Conservation (phyloP, 2,888 invertebrate species). For the Andrena marginata region DNA sequence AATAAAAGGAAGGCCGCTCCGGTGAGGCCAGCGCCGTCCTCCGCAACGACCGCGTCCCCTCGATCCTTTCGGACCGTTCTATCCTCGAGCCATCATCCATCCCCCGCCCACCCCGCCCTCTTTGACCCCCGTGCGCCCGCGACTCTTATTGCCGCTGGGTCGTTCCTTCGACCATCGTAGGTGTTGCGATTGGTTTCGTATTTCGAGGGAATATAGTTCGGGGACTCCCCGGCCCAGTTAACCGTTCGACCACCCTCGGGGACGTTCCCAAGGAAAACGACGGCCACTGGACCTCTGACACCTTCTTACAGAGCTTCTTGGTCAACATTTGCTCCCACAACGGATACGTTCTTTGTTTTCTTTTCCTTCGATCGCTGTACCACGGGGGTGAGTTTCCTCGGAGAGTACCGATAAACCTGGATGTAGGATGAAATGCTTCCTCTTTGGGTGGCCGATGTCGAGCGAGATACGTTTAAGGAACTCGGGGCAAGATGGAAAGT, state of each 20-base stretch:
- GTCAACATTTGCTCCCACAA: conserved; percentile 42
- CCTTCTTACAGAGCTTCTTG: conserved; percentile 46
- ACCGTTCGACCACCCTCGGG: conserved; percentile 77
- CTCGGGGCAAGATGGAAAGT: neutral
- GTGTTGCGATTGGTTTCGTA: conserved; percentile 84
- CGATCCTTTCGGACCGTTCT: conserved; percentile 50
- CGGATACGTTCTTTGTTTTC: conserved; percentile 31
- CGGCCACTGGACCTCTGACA: conserved; percentile 45
- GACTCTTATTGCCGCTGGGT: conserved; percentile 79
- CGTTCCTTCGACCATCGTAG: conserved; percentile 77
- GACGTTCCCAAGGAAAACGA: conserved; percentile 56
- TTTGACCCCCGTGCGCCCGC: conserved; percentile 44
- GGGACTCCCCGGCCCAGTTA: conserved; percentile 84
- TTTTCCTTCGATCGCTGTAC: neutral
- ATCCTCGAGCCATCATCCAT: conserved; percentile 56
- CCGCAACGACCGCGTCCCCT: conserved; percentile 62
- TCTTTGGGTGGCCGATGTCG: neutral
- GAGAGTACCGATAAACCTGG: neutral
- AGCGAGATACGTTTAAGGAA: neutral
- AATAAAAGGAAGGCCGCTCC: conserved; percentile 82
- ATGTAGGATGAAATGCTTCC: neutral
- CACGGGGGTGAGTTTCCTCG: neutral
- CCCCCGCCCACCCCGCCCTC: conserved; percentile 30
- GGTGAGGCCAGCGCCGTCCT: conserved; percentile 68
- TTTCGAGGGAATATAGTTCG: conserved; percentile 80